These are phyloP conservation scores for Aurelia sp. DNA, from an alignment of 30 jellyfish, hydroid and myxozoan genomes.

Conservation along the genomic window DNA sequence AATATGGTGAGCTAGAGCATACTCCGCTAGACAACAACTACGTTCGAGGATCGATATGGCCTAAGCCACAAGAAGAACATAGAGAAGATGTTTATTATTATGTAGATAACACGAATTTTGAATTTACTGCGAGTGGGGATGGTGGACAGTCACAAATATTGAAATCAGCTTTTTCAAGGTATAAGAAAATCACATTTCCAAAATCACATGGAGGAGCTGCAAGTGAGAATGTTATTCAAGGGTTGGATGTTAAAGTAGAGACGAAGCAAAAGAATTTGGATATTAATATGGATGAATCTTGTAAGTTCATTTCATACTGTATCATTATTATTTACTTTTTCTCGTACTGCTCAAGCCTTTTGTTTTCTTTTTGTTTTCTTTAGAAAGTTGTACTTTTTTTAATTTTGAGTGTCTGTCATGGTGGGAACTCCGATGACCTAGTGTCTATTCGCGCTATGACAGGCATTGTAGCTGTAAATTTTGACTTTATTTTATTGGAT, in stretches of 20 bases:
- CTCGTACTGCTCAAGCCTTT: too few species aligned
- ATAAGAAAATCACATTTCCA: slow-evolving; percentile 55
- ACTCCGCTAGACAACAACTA: slow-evolving; percentile 58
- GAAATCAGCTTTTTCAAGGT: slow-evolving; percentile 60
- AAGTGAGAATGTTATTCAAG: slow-evolving; percentile 16
- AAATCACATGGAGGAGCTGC: neutral
- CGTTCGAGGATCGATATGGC: slow-evolving; percentile 79
- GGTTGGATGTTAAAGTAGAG: slow-evolving; percentile 43
- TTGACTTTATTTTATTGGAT: too few species aligned
- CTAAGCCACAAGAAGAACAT: slow-evolving; percentile 70
- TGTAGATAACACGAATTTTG: slow-evolving; percentile 47
- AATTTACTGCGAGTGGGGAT: slow-evolving; percentile 19
- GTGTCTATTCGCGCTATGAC: too few species aligned
- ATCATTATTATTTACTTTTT: too few species aligned
- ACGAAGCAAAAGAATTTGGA: slow-evolving; percentile 17
- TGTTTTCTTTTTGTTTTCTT: too few species aligned
- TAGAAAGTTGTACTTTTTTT: too few species aligned
- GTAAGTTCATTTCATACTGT: slow-evolving; percentile 23
- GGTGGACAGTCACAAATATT: slow-evolving; percentile 35
- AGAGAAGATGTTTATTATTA: slow-evolving; percentile 29
- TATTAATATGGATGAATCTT: slow-evolving; percentile 73
- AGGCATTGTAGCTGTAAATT: too few species aligned
- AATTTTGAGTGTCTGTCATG: too few species aligned
- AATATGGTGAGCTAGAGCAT: slow-evolving; percentile 51
- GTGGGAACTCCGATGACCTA: too few species aligned